These are phyloP conservation scores for Syrrhaptes paradoxus DNA, from an alignment of 2,113 vertebrate species.

Conservation along the genomic window DNA sequence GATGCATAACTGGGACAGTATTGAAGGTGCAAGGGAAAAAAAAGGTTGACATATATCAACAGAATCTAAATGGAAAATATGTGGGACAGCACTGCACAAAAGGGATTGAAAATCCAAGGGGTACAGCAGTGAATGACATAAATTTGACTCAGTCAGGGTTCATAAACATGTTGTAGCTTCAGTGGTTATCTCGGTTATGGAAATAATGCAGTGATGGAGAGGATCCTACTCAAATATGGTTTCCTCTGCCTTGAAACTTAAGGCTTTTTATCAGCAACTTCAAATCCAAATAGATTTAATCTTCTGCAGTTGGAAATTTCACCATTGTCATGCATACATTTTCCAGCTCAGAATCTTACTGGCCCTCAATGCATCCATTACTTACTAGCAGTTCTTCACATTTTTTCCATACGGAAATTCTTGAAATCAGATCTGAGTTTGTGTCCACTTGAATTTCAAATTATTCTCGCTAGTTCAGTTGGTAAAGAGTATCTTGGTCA, in stretches of 20 bases:
- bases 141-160: not conserved
- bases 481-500: not conserved
- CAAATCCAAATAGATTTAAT: conserved; percentile 1
- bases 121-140: not conserved
- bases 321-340: not conserved
- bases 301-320: not conserved
- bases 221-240: not conserved
- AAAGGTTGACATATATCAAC: conserved; percentile 1
- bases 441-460: conserved; percentile 60
- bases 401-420: conserved; percentile 49
- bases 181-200: not conserved
- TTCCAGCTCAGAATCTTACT: not conserved
- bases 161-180: not conserved
- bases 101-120: not conserved
- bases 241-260: not conserved
- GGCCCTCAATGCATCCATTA: not conserved
- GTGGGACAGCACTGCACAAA: not conserved
- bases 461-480: not conserved
- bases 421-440: conserved; percentile 50
- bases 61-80: conserved; percentile 35
- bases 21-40: not conserved
- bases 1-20: not conserved
- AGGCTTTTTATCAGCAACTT: conserved; percentile 24
- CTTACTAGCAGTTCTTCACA: conserved; percentile 16
- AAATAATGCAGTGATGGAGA: not conserved